A percentile compares a stretch with the other conserved stretches of the same genome.
Conservation (phyloP, 2,888 invertebrate genomes). For the Dascillus cervinus region DNA sequence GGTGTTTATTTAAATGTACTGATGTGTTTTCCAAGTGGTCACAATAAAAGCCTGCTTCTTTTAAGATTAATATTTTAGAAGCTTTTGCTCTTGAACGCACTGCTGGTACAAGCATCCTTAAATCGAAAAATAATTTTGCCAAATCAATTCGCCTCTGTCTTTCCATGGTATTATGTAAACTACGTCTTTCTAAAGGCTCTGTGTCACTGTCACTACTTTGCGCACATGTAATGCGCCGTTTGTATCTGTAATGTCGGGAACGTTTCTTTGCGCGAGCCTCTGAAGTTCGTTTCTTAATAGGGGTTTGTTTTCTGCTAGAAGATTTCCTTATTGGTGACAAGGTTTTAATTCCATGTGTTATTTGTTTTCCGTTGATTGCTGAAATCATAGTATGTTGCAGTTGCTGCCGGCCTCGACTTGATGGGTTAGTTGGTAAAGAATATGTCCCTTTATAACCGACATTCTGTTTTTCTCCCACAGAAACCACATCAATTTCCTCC, state of each 20-base stretch:
- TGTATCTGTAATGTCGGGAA: conserved; percentile 13
- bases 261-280: conserved; percentile 20
- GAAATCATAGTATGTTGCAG: conserved; percentile 55
- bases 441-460: conserved; percentile 24
- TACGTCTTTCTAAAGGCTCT: conserved; percentile 71
- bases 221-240: conserved; percentile 9
- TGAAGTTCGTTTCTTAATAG: conserved; percentile 8
- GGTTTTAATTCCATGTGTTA: conserved; percentile 20
- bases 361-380: conserved; percentile 43
- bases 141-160: conserved; percentile 81
- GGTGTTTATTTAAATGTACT: conserved; percentile 42
- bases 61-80: conserved; percentile 79
- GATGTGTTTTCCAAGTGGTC: conserved; percentile 52
- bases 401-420: conserved; percentile 59
- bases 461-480: conserved; percentile 49
- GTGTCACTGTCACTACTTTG: conserved; percentile 48
- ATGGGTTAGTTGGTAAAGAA: conserved; percentile 61
- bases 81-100: conserved; percentile 73
- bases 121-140: conserved; percentile 75
- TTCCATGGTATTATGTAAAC: conserved; percentile 89
- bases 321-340: conserved; percentile 23
- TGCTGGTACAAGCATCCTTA: conserved; percentile 73
- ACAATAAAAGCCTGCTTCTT: conserved; percentile 68
- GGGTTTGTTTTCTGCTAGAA: conserved; percentile 3
- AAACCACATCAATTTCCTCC: conserved; percentile 81